These are phyloP conservation scores for Podabrus alpinus DNA, from an alignment of 2,888 invertebrate species.

Conservation along the genomic window DNA sequence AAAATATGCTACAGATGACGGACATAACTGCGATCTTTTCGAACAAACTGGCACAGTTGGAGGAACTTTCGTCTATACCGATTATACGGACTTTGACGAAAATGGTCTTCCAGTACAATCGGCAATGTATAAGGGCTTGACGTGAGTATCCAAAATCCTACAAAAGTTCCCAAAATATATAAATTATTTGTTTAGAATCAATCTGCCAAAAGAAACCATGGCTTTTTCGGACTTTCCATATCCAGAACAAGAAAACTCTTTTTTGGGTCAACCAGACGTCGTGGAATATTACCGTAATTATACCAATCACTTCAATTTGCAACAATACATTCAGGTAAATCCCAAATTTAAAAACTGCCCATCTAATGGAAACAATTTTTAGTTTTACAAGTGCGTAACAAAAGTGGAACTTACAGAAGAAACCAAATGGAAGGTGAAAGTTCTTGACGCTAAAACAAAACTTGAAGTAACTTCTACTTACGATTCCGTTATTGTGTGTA, in stretches of 20 bases:
- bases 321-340: slow-evolving; percentile 66
- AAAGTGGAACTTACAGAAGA: slow-evolving; percentile 45
- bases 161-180: background rate
- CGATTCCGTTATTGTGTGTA: slow-evolving; percentile 80
- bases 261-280: slow-evolving; percentile 68
- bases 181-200: slow-evolving; percentile 60
- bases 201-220: slow-evolving; percentile 83
- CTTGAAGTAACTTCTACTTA: slow-evolving; percentile 56
- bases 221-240: slow-evolving; percentile 73
- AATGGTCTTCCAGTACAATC: slow-evolving; percentile 73
- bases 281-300: slow-evolving; percentile 71
- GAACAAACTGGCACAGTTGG: slow-evolving; percentile 73
- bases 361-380: slow-evolving; percentile 25
- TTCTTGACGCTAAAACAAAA: slow-evolving; percentile 60
- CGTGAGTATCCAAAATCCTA: slow-evolving; percentile 53
- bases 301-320: slow-evolving; percentile 66
- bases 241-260: slow-evolving; percentile 65
- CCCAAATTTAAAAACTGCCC: background rate
- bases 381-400: slow-evolving; percentile 45
- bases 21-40: slow-evolving; percentile 64
- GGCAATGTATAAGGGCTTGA: slow-evolving; percentile 79
- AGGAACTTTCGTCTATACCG: slow-evolving; percentile 81
- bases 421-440: slow-evolving; percentile 66
- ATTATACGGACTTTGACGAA: slow-evolving; percentile 65
- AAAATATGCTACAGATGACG: slow-evolving; percentile 61